Percentiles rank a stretch among this genome's conserved stretches.
phyloP scores from a whole-genome alignment of 1,140 invertebrate species.

The Portunus trituberculatus region DNA sequence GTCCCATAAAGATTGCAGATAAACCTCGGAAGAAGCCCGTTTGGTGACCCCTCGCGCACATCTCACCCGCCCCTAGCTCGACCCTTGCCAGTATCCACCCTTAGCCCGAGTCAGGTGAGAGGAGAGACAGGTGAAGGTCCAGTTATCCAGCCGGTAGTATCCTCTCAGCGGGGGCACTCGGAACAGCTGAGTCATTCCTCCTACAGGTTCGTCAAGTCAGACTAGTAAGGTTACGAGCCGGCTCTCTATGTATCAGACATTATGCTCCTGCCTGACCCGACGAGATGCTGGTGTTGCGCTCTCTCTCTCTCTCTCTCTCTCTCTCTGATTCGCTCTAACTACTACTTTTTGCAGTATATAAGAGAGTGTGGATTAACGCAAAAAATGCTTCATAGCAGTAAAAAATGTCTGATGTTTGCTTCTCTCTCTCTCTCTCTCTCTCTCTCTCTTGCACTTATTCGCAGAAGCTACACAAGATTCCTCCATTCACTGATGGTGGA shows the following conservation, averaged over 20 bases:
- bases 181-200: neutral
- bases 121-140: neutral
- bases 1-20: neutral
- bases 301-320: constrained; percentile 20
- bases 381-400: too few relatives aligned
- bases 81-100: neutral
- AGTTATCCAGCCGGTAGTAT: neutral
- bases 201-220: constrained; percentile 1
- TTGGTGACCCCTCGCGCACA: neutral
- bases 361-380: too few relatives aligned
- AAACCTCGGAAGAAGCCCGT: neutral
- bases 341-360: too few relatives aligned
- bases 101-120: neutral
- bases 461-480: neutral
- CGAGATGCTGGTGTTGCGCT: neutral
- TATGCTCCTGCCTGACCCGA: neutral
- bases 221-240: constrained; percentile 2
- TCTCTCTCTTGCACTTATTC: neutral
- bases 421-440: constrained; percentile 20
- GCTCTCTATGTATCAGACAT: neutral
- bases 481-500: neutral
- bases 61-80: neutral
- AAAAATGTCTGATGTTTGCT: too few relatives aligned
- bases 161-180: neutral
- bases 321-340: neutral